Base-by-base conservation (phyloP, 1,140 invertebrate species). In the Temnothorax nylanderi region DNA sequence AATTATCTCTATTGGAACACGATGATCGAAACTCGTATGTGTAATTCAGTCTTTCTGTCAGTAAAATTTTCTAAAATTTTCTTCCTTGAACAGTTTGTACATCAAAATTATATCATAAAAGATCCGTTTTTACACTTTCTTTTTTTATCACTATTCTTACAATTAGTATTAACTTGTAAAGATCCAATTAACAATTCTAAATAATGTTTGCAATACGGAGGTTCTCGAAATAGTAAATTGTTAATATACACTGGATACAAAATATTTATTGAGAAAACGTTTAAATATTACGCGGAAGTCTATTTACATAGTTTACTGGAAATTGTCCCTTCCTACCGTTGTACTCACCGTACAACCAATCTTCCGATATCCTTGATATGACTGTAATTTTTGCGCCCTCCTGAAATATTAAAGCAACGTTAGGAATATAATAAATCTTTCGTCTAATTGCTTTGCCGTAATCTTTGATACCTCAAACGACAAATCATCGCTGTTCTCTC, bases 331-430 rank as follows among this genome's bases (percentile, higher is more conserved):
- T 96, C 76, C 95, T 95, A 34, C 96, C 96, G 67, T 96, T 95
- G 71, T 96, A 96, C 92, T 97, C 96, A 47, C 98, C 98, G 91
- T 96, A 98, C 18, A 98, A 96, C 98, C 98, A 99, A 88, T 98
- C 97, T 21, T 97, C 96, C 88, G 97, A 97, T 86, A 98, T 96
- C 95, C 96, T 96, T 75, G 97, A 96, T 64, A 97, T 93, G 62
- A 98, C 96, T 84, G 95, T 96, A 62, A 99, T 97, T 82, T 96
- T 96, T 89, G 98, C 97, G 32, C 97, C 97, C 91, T 96, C 96
- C 95, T 96, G 91, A 74, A 96, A 49, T 49, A 49, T 71, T 2
- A 21, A 2, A 87, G 11, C 0, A 76, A 58, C 0, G 11, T 26
- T 60, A 85, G 16, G 0, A 82, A 85, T 2, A 44, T 10, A 49